Percentiles rank a stretch among this genome's conserved stretches.
These are phyloP conservation scores for Lepidostoma basale DNA, from an alignment of 1,140 invertebrate genomes.

Conservation along the genomic window DNA sequence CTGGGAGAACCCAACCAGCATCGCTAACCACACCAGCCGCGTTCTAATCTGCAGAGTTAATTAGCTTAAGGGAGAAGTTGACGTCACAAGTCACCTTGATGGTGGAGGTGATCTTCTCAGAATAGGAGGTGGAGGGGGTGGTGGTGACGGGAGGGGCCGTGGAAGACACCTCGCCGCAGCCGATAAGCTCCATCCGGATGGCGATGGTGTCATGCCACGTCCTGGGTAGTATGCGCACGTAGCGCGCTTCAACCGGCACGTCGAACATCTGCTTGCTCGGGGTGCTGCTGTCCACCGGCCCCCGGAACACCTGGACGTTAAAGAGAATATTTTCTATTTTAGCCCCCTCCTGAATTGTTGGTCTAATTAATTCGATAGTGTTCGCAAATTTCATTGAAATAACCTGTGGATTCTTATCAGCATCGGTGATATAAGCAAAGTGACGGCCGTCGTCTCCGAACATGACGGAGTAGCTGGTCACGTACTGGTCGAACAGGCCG, in stretches of 20 bases:
- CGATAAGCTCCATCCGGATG: constrained; percentile 75
- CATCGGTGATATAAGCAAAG: constrained; percentile 61
- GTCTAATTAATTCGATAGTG: too few relatives aligned
- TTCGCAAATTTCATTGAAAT: too few relatives aligned
- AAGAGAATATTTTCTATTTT: constrained; percentile 42
- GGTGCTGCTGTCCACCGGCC: constrained; percentile 67
- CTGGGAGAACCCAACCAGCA: too few relatives aligned
- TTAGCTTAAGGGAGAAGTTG: too few relatives aligned
- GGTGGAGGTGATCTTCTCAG: constrained; percentile 1
- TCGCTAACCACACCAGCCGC: too few relatives aligned
- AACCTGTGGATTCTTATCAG: constrained; percentile 54
- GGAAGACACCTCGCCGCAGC: constrained; percentile 62
- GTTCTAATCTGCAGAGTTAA: too few relatives aligned
- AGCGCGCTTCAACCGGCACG: constrained; percentile 69
- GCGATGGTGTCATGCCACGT: constrained; percentile 79
- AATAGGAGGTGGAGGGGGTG: neutral
- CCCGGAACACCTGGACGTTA: constrained; percentile 71
- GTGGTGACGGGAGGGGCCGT: neutral
- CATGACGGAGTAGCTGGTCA: constrained; percentile 75
- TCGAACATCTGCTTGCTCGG: constrained; percentile 69
- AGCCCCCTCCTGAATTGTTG: too few relatives aligned
- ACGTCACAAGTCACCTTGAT: neutral
- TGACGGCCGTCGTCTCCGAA: constrained; percentile 69
- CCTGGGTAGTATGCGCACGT: constrained; percentile 72
- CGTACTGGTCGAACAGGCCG: constrained; percentile 69